These are phyloP conservation scores for Enhydra lutris DNA, from an alignment of 2,113 vertebrate species.

Conservation along the genomic window DNA sequence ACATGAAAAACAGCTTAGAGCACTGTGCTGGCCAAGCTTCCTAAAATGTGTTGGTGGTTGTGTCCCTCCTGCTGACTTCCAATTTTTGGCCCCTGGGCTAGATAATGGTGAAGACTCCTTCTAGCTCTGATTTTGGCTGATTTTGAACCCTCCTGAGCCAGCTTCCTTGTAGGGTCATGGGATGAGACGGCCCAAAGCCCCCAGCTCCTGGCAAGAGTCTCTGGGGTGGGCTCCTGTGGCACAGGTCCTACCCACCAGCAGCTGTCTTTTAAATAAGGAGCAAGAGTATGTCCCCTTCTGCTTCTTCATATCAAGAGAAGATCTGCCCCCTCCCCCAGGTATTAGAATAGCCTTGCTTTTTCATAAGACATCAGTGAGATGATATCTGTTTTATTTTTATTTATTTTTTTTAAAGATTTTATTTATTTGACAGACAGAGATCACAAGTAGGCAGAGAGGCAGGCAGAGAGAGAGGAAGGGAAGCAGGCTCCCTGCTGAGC, in stretches of 20 bases:
- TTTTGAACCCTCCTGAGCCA: background rate
- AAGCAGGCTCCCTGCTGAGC: too few species aligned
- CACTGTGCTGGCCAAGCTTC: accelerated
- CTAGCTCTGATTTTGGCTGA: background rate
- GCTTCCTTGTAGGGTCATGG: background rate
- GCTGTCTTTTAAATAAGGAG: background rate
- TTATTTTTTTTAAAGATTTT: too few species aligned
- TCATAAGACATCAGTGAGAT: background rate
- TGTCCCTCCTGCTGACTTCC: background rate
- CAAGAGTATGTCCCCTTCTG: background rate
- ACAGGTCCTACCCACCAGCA: background rate
- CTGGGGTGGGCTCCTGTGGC: too few species aligned
- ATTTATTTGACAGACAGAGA: too few species aligned
- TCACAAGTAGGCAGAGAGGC: too few species aligned
- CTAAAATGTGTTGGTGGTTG: accelerated
- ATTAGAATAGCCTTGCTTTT: background rate
- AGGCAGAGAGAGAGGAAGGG: too few species aligned
- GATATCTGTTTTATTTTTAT: background rate
- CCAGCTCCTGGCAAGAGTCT: background rate
- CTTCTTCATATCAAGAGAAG: background rate
- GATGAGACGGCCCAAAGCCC: background rate
- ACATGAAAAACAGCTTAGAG: background rate
- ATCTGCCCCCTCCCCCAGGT: background rate
- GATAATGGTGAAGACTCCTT: background rate
- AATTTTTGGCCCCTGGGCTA: background rate